Evolutionary conservation across 2,888 invertebrate species (phyloP), one percentile per base, ranked within the genome.

Genomic region (Meandrusa payeni): DNA sequence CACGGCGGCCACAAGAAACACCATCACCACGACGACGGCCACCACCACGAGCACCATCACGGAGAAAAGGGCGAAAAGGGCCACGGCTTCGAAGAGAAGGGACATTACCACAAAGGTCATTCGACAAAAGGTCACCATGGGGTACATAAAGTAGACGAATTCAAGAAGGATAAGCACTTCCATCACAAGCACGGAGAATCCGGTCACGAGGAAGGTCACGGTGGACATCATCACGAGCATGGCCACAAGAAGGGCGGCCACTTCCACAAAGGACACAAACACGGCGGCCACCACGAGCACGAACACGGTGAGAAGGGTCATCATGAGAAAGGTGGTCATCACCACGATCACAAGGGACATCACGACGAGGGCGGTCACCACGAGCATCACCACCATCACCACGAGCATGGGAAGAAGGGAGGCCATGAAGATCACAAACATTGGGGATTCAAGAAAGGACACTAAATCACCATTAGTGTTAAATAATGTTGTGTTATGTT

Each of bases 91-190:
- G 88, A 89, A 65, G 87, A 85, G 52, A 83, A 85, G 34, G 94
- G 94, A 19, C 90, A 91, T 53, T 95, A 92, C 76, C 93, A 93
- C 53, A 95, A 95, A 62, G 95, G 95, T 0, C 95, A 95, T 78
- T 93, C 92, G 57, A 95, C 94, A 46, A 94, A 95, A 69, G 95
- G 95, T 34, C 94, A 94, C 59, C 95, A 95, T 66, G 93, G 94
- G 53, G 90, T 95, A 1, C 94, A 95, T 78, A 95, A 95, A 71
- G 69, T 93, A 69, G 94, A 95, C 73, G 95, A 95, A 71, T 94
- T 91, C 78, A 94, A 94, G 69, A 95, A 95, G 69, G 91, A 95
- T 60, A 94, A 95, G 61, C 93, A 95, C 69, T 95, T 94, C 91
- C 94, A 92, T 72, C 94, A 95, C 57, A 94, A 95, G 71, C 92